Base-by-base conservation (phyloP, 2,113 vertebrate species). In the Danionella cerebrum region DNA sequence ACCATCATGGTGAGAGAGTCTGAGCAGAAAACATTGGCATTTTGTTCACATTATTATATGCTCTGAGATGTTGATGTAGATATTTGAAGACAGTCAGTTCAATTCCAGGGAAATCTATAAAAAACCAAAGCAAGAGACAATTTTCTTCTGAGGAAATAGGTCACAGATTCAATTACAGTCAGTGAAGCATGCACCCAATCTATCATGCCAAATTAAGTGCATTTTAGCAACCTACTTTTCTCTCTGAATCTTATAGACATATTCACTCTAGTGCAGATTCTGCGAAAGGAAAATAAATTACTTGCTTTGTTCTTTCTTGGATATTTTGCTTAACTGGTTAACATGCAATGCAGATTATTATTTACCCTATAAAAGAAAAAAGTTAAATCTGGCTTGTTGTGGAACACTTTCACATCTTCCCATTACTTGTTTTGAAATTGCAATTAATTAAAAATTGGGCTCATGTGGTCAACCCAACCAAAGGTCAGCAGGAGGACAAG, bases 201-300 rank as follows among this genome's bases (percentile, higher is more conserved):
- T 98, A 98, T 98, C 96, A 98, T 96, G 95, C 92, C 94, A 98
- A 98, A 98, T 98, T 98, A 98, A 97, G 93, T 97, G 93, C 92
- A 91, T 96, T 97, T 98, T 97, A 98, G 95, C 93, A 97, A 96
- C 95, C 95, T 97, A 96, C 93, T 96, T 97, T 97, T 93, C 93
- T 93, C 91, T 91, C 87, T 89, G 91, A 94, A 94, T 97, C 94
- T 95, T 96, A 96, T 94, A 93, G 93, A 97, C 94, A 94, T 89
- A 90, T 95, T 93, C 88, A 89, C 89, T 90, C 86, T 89, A 92
- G 94, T 90, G 84, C 90, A 94, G 89, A 91, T 91, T 92, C 89
- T 83, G 84, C 76, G 3, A 33, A 89, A 81, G 74, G 86, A 86
- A 87, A 87, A 86, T 86, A 88, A 92, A 92, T 90, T 81, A 87